Evolutionary conservation across 2,797 vertebrate genomes (phyloP).

Genomic region (Ctenopoma multispine): DNA sequence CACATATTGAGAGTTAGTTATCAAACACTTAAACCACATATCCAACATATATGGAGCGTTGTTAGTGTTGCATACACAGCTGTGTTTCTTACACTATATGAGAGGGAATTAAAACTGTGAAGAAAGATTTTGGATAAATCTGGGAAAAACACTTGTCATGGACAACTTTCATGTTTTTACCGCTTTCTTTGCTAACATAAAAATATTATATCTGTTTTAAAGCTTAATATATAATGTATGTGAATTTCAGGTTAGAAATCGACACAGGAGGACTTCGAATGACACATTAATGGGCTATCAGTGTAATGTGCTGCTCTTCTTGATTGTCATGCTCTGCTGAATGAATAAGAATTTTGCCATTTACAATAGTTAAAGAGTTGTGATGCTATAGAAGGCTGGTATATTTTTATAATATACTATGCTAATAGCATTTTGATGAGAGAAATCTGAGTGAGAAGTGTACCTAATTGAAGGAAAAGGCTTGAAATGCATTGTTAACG

Average conservation of each 20-base stretch:
- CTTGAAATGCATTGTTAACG: conserved; percentile 85
- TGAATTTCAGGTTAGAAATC: conserved; percentile 23
- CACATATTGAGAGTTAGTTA: too few relatives aligned
- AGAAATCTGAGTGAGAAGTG: conserved; percentile 71
- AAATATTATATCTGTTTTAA: neutral
- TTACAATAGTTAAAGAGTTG: conserved; percentile 49
- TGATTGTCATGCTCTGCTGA: conserved; percentile 39
- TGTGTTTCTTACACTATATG: too few relatives aligned
- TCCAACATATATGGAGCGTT: too few relatives aligned
- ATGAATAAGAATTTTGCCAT: conserved; percentile 50
- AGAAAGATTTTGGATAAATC: too few relatives aligned
- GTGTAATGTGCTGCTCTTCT: conserved; percentile 2
- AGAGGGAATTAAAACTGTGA: too few relatives aligned
- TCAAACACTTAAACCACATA: too few relatives aligned
- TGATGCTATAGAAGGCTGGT: conserved; percentile 26
- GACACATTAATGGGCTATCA: conserved; percentile 1
- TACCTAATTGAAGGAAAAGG: conserved; percentile 83
- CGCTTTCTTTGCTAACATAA: neutral
- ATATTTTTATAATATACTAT: conserved; percentile 57
- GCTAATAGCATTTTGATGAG: conserved; percentile 78
- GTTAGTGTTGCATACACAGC: too few relatives aligned
- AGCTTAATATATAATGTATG: conserved; percentile 1
- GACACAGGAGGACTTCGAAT: neutral
- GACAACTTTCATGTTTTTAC: neutral
- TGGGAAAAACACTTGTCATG: too few relatives aligned